Conservation (phyloP, 1,140 invertebrate genomes). For the Antheraea pernyi region DNA sequence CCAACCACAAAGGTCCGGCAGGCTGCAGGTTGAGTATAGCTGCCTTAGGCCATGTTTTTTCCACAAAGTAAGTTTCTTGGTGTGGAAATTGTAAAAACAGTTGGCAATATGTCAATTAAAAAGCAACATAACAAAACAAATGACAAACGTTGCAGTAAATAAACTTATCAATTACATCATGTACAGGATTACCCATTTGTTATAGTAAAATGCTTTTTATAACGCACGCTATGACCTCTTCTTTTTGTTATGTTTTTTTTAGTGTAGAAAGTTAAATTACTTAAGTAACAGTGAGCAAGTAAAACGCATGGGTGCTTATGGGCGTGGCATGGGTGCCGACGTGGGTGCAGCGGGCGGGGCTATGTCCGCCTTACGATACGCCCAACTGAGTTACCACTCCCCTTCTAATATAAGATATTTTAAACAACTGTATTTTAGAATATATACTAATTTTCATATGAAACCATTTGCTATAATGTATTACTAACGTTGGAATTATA, state of each 20-base stretch:
- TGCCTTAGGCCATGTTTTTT: no score
- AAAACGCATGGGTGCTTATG: conserved; percentile 3
- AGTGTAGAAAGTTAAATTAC: background rate
- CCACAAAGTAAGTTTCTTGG: background rate
- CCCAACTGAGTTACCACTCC: conserved; percentile 24
- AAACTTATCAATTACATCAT: background rate
- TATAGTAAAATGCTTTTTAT: background rate
- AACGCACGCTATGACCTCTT: background rate
- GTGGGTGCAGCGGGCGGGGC: conserved; percentile 56
- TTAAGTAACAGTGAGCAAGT: background rate
- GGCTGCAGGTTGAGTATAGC: no score
- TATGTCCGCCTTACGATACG: conserved; percentile 27
- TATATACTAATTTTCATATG: no score
- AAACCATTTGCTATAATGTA: no score
- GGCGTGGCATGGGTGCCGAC: conserved; percentile 46
- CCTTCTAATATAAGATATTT: background rate
- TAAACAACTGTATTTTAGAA: no score
- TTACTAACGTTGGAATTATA: no score
- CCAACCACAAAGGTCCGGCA: no score
- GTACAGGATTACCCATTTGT: background rate
- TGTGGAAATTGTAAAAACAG: no score
- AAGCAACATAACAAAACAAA: background rate
- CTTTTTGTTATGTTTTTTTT: background rate
- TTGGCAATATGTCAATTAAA: background rate
- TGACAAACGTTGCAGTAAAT: background rate